A percentile compares a stretch with the other conserved stretches of the same genome.
Conservation (phyloP, 2,797 vertebrate genomes). For the Pogoniulus pusillus region DNA sequence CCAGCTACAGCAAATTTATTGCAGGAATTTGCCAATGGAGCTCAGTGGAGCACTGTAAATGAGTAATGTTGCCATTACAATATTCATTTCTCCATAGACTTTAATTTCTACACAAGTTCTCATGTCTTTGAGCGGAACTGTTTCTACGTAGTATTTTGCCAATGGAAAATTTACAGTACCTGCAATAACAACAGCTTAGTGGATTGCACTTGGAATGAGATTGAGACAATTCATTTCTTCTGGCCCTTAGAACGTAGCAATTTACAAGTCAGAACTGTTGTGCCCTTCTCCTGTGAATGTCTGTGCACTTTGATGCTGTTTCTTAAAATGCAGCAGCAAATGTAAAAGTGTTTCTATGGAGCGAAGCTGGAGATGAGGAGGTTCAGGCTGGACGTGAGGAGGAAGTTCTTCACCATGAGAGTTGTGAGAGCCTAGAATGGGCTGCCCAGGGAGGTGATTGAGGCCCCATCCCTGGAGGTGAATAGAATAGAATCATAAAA, state of each 20-base stretch:
- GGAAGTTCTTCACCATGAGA: too few species aligned
- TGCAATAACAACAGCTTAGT: background rate
- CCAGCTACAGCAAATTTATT: background rate
- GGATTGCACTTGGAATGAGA: background rate
- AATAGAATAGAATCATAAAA: too few species aligned
- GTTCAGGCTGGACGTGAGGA: too few species aligned
- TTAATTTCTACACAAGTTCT: conserved; percentile 7
- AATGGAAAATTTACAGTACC: background rate
- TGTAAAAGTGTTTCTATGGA: background rate
- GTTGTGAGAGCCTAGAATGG: too few species aligned
- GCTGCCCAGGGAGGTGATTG: too few species aligned
- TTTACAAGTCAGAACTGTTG: background rate
- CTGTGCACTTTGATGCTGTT: background rate
- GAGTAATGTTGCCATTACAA: background rate
- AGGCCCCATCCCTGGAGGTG: too few species aligned
- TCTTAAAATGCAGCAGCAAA: background rate
- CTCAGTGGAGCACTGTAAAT: background rate
- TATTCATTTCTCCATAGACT: background rate
- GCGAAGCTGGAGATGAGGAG: too few species aligned
- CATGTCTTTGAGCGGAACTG: background rate
- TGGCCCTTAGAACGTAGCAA: conserved; percentile 1
- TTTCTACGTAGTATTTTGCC: background rate
- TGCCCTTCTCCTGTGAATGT: background rate
- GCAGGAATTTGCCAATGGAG: background rate
- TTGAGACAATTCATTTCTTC: background rate